These are phyloP conservation scores for Aricia agestis DNA, from an alignment of 1,140 invertebrate genomes.

Conservation along the genomic window DNA sequence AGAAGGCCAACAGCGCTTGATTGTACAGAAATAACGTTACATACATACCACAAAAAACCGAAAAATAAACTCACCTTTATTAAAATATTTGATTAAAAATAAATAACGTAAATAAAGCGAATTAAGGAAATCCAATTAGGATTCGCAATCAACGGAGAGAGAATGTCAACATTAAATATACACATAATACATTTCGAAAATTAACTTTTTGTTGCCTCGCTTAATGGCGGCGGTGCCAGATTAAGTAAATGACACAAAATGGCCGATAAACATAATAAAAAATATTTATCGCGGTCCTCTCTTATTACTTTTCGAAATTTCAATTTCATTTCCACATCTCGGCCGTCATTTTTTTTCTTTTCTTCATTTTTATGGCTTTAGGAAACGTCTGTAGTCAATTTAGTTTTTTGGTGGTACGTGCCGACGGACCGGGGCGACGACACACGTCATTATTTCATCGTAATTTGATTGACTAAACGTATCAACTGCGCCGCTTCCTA, in stretches of 20 bases:
- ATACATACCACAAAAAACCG: background rate
- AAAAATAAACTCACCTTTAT: background rate
- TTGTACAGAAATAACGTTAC: background rate
- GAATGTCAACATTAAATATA: slow-evolving; percentile 12
- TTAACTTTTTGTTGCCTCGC: background rate
- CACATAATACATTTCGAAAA: slow-evolving; percentile 8
- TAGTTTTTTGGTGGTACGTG: slow-evolving; percentile 33
- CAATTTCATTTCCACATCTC: slow-evolving; percentile 53
- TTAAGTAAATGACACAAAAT: slow-evolving; percentile 68
- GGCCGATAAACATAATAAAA: slow-evolving; percentile 52
- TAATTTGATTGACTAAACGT: slow-evolving; percentile 20
- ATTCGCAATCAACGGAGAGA: background rate
- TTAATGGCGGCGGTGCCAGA: slow-evolving; percentile 29
- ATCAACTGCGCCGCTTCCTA: slow-evolving; percentile 18
- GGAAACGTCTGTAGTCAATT: slow-evolving; percentile 39
- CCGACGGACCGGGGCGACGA: background rate
- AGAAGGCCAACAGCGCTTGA: background rate
- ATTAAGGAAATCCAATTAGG: slow-evolving; percentile 10
- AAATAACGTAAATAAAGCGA: background rate
- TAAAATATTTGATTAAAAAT: background rate
- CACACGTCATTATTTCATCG: slow-evolving; percentile 20
- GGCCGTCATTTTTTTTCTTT: slow-evolving; percentile 37
- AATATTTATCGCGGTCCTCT: slow-evolving; percentile 48
- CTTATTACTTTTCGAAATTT: slow-evolving; percentile 59
- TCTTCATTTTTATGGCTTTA: slow-evolving; percentile 40